A percentile compares a stretch with the other conserved stretches of the same genome.
Evolutionary conservation across 2,888 invertebrate genomes (phyloP).

Genomic region (Actias luna): DNA sequence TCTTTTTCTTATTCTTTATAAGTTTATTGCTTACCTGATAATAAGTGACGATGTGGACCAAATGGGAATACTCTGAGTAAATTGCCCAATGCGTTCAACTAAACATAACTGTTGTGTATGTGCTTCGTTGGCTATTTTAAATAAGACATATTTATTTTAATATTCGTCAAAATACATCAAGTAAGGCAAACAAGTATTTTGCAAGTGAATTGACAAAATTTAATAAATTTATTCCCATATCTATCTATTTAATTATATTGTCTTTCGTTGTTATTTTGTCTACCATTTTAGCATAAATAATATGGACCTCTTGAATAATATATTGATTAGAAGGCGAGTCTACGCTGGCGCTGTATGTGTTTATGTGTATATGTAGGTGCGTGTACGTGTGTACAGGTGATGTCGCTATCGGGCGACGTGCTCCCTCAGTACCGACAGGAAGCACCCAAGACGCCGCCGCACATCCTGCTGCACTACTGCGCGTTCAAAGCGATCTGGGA

Average conservation of each 20-base stretch:
- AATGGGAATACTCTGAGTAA: too few species aligned
- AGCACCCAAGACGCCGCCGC: slow-evolving; percentile 99
- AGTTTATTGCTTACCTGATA: too few species aligned
- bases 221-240: background rate
- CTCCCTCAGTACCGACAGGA: slow-evolving; percentile 99
- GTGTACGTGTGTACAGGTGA: slow-evolving; percentile 68
- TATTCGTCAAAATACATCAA: background rate
- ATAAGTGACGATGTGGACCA: too few species aligned
- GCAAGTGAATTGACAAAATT: background rate
- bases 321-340: too few species aligned
- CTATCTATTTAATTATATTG: background rate
- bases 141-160: background rate
- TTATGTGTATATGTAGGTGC: background rate
- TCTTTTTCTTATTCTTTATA: too few species aligned
- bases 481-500: slow-evolving; percentile 99
- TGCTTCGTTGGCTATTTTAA: background rate
- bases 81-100: too few species aligned
- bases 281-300: too few species aligned
- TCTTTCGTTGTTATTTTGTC: too few species aligned
- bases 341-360: too few species aligned
- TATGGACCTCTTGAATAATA: too few species aligned
- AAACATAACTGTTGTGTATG: too few species aligned
- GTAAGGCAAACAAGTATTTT: background rate
- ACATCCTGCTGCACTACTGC: slow-evolving; percentile 99
- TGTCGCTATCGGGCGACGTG: slow-evolving; percentile 98